A percentile compares a stretch with the other conserved stretches of the same genome.
Conservation (phyloP, 2,888 invertebrate species). For the Esperia sulphurella region DNA sequence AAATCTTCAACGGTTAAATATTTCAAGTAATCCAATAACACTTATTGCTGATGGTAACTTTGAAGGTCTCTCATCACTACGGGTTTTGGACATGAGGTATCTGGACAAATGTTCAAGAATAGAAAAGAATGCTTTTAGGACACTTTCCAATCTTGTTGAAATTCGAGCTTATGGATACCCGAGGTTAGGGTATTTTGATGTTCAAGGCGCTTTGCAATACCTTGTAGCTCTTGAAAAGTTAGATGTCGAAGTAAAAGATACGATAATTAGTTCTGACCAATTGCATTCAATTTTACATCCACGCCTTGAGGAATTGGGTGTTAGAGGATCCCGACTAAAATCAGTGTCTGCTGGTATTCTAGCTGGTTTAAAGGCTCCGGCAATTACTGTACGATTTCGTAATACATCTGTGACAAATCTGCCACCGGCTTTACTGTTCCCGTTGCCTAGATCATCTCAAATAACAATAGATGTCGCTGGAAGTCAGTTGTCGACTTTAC, state of each 20-base stretch:
- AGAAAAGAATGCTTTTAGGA: conserved; percentile 89
- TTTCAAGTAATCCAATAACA: conserved; percentile 91
- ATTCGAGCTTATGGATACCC: conserved; percentile 88
- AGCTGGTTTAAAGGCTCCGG: conserved; percentile 87
- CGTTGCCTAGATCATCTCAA: conserved; percentile 91
- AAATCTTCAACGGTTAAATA: conserved; percentile 85
- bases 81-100: conserved; percentile 82
- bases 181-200: conserved; percentile 89
- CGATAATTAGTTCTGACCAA: conserved; percentile 89
- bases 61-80: conserved; percentile 83
- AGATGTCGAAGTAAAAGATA: conserved; percentile 92
- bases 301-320: conserved; percentile 84
- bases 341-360: conserved; percentile 90
- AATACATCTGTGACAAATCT: conserved; percentile 89
- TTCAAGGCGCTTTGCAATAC: conserved; percentile 89
- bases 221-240: conserved; percentile 86
- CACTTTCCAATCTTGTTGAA: conserved; percentile 83
- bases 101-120: conserved; percentile 85
- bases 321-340: conserved; percentile 86
- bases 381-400: conserved; percentile 85
- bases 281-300: conserved; percentile 89
- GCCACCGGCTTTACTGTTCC: conserved; percentile 91
- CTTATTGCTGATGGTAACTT: conserved; percentile 88
- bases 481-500: conserved; percentile 86
- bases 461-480: conserved; percentile 88